A percentile compares a stretch with the other conserved stretches of the same genome.
Conservation (phyloP, 2,888 invertebrate genomes). For the Nesidiocoris tenuis region DNA sequence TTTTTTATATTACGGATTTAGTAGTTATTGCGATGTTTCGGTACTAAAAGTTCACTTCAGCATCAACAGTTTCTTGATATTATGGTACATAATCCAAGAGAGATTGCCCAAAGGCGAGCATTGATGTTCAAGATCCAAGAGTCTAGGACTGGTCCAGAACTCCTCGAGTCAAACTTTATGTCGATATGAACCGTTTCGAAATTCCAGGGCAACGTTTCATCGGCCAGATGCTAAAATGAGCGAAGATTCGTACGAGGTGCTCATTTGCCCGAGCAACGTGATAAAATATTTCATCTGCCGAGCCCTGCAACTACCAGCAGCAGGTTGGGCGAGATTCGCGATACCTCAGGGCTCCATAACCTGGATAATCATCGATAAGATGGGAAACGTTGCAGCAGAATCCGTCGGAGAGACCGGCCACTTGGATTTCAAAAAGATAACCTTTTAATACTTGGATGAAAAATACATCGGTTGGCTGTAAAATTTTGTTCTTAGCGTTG, state of each 20-base stretch:
- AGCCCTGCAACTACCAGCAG: neutral
- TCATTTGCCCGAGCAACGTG: neutral
- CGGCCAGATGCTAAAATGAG: neutral
- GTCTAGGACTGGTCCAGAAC: no score
- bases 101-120: no score
- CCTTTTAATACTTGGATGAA: neutral
- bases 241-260: neutral
- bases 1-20: no score
- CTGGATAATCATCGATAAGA: neutral
- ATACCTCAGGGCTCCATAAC: neutral
- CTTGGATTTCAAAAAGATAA: neutral
- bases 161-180: no score
- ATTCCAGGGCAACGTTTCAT: neutral
- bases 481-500: no score
- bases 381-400: neutral
- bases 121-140: no score
- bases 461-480: no score
- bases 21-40: no score
- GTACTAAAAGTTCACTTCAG: no score
- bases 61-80: no score
- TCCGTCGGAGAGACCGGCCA: neutral
- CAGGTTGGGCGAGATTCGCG: neutral
- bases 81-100: no score
- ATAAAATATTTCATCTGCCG: conserved; percentile 1
- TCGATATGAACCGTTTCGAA: no score